Evolutionary conservation across 2,113 vertebrate species (phyloP), one percentile per base, ranked within the genome.

Genomic region (Alethe diademata): DNA sequence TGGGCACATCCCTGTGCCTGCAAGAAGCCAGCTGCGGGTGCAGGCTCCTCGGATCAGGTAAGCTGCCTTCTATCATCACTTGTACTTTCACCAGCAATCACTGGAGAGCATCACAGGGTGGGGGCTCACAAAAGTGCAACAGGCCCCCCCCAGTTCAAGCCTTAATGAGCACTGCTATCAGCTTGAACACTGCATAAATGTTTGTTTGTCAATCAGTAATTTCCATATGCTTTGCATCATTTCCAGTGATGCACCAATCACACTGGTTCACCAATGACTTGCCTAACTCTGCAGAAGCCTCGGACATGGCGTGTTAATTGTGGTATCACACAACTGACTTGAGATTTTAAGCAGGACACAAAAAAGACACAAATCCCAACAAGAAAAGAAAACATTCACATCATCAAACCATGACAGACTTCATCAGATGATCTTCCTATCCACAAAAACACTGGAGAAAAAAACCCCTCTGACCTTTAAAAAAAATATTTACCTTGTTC

Each of bases 261-360:
- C 50, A 29, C 20, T 16, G n/a, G 64, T 47, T 91, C 65, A 83
- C 51, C 85, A 65, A 19, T 61, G 51, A 86, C 73, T 86, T 54
- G 15, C 35, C 76, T 75, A 85, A 82, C 36, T 64, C 65, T 57
- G 36, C 56, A 3, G 6, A 93, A 81, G 71, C 43, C 67, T 83
- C 1, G 0, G 48, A 80, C 23, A 28, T 0, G 1, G n/a, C 7
- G 5, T n/a, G 6, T 19, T 81, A 58, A 74, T 12, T 67, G 67
- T 0, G 0, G 12, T 64, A 75, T 12, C 1, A 0, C 43, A 76
- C 25, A 84, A 67, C 19, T 38, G 33, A 72, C 66, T 62, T 0
- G 1, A 53, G 62, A 50, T 85, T 95, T 69, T 65, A 82, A 65
- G n/a, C 47, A 45, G 31, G 45, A 90, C 19, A 47, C 28, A 60